Evolutionary conservation across 2,888 invertebrate species (phyloP).

Genomic region (Aproaerema taeniolella): DNA sequence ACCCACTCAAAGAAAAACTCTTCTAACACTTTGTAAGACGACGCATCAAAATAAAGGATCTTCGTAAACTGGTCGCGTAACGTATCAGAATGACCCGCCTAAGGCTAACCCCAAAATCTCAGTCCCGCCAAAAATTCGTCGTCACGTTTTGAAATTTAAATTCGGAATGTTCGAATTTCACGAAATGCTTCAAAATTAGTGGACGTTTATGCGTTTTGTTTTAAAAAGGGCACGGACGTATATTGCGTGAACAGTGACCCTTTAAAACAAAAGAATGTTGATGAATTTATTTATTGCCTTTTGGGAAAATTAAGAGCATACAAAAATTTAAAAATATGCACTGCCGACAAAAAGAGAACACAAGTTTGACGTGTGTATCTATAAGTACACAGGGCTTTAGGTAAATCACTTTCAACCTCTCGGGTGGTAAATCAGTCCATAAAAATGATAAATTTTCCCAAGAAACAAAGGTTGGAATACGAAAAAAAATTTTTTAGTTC

Average conservation of each 20-base stretch:
- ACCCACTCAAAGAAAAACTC: neutral
- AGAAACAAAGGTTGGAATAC: no score
- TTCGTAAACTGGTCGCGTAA: neutral
- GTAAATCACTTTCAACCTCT: no score
- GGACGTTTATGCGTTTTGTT: neutral
- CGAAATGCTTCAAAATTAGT: neutral
- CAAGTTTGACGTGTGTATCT: no score
- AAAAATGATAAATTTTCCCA: no score
- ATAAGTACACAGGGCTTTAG: neutral
- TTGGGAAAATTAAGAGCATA: no score
- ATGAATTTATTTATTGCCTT: neutral
- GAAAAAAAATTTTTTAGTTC: no score
- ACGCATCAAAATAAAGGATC: neutral
- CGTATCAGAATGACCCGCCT: conserved; percentile 25
- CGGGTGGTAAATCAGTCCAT: no score
- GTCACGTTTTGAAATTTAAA: neutral
- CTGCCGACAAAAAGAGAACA: neutral
- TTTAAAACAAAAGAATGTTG: neutral
- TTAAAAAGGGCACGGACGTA: neutral
- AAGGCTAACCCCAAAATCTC: conserved; percentile 22
- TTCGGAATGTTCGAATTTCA: neutral
- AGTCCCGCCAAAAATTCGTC: conserved; percentile 2
- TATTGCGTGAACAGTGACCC: neutral
- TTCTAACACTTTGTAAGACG: neutral
- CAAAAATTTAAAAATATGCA: no score